Percentiles rank a stretch among this genome's conserved stretches.
phyloP scores from a whole-genome alignment of 2,888 invertebrate genomes.

The Gymnocheta viridis region DNA sequence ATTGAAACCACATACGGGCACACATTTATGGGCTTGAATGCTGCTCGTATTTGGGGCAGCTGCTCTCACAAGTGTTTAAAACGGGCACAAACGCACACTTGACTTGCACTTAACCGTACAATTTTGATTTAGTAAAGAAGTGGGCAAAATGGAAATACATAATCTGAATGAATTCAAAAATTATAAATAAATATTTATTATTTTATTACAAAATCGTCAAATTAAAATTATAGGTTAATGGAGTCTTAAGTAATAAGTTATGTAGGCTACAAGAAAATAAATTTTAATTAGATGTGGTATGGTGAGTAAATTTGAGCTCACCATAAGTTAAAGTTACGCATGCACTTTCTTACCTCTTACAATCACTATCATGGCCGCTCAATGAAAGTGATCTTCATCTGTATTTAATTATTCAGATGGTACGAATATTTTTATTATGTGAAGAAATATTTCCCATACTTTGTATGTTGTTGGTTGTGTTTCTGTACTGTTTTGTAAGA shows the following conservation, averaged over 20 bases:
- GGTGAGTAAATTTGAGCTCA: background rate
- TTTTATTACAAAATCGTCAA: slow-evolving; percentile 51
- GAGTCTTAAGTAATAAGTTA: slow-evolving; percentile 52
- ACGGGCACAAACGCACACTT: slow-evolving; percentile 39
- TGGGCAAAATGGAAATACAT: background rate
- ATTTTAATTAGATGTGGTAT: background rate
- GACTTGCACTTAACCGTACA: slow-evolving; percentile 31
- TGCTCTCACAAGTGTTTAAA: slow-evolving; percentile 31
- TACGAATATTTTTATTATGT: no score
- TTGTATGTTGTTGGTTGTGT: no score
- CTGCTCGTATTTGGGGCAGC: background rate
- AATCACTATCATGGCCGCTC: no score
- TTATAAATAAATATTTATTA: background rate
- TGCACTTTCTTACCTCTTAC: no score
- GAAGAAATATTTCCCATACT: no score
- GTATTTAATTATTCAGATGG: no score
- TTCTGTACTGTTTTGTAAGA: no score
- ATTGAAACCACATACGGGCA: background rate
- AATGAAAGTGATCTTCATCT: no score
- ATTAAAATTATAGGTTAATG: slow-evolving; percentile 42
- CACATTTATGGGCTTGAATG: background rate
- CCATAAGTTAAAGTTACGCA: no score
- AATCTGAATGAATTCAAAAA: slow-evolving; percentile 53
- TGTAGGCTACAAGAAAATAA: background rate
- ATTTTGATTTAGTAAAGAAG: background rate